phyloP scores from a whole-genome alignment of 92 coral and sea anemone species.

The Zoanthus gigantus region DNA sequence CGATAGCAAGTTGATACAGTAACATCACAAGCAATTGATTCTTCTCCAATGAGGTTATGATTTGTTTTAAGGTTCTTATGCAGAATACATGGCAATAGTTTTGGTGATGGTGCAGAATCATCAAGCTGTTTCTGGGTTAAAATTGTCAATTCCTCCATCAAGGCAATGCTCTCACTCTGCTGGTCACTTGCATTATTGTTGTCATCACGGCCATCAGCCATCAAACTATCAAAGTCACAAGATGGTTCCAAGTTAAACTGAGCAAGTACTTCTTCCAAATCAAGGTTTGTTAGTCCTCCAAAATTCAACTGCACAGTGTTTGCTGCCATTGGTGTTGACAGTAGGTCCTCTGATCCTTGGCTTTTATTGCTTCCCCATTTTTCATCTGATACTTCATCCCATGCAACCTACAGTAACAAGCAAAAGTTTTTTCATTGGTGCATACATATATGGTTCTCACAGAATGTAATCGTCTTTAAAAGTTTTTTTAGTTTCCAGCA shows the following conservation, averaged over 20 bases:
- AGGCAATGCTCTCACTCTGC: slow-evolving; percentile 54
- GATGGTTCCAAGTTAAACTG: slow-evolving; percentile 28
- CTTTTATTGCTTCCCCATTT: slow-evolving; percentile 21
- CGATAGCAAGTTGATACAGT: neutral
- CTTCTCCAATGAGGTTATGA: neutral
- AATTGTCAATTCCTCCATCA: slow-evolving; percentile 76
- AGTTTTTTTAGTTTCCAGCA: too few relatives aligned
- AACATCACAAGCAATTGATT: neutral
- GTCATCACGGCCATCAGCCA: slow-evolving; percentile 47
- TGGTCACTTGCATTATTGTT: slow-evolving; percentile 44
- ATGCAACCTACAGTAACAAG: neutral
- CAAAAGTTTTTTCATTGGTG: neutral
- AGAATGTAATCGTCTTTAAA: too few relatives aligned
- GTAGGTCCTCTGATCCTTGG: neutral
- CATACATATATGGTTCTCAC: too few relatives aligned
- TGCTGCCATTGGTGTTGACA: slow-evolving; percentile 18
- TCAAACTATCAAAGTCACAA: slow-evolving; percentile 32
- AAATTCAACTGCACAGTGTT: slow-evolving; percentile 40
- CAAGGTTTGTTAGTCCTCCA: slow-evolving; percentile 66
- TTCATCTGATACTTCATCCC: slow-evolving; percentile 39
- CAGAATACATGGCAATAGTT: neutral
- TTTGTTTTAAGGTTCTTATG: neutral
- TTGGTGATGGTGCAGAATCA: slow-evolving; percentile 46
- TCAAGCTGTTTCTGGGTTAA: slow-evolving; percentile 77
- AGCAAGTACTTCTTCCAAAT: slow-evolving; percentile 62